These are phyloP conservation scores for Lasioglossum morio DNA, from an alignment of 2,888 invertebrate species.

Conservation along the genomic window DNA sequence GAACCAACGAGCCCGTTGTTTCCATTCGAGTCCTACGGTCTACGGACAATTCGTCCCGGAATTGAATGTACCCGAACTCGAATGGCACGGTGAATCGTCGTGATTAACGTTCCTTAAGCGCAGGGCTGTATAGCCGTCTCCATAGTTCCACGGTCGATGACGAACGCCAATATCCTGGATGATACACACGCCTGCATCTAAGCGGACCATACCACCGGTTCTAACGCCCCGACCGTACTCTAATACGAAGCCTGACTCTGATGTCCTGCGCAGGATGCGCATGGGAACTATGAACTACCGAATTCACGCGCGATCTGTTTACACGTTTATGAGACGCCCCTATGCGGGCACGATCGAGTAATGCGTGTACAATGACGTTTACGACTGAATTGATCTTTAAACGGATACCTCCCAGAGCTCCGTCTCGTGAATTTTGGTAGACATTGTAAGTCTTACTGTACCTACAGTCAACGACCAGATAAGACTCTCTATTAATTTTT, in stretches of 20 bases:
- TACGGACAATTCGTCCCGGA: conserved; percentile 53
- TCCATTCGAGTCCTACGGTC: conserved; percentile 45
- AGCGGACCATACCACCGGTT: conserved; percentile 25
- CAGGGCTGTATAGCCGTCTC: not conserved
- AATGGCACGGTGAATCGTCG: conserved; percentile 60
- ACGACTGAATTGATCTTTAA: conserved; percentile 24
- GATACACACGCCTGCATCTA: conserved; percentile 49
- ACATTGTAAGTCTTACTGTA: not conserved
- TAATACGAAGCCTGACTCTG: conserved; percentile 31
- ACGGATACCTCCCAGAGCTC: not conserved
- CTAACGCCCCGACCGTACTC: conserved; percentile 37
- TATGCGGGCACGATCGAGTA: conserved; percentile 13
- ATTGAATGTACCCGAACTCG: conserved; percentile 57
- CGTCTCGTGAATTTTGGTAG: not conserved
- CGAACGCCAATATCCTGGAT: conserved; percentile 50
- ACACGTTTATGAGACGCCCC: conserved; percentile 12
- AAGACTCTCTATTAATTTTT: not conserved
- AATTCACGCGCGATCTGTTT: conserved; percentile 48
- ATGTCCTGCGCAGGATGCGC: conserved; percentile 12
- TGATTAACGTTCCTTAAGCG: conserved; percentile 69
- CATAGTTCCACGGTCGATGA: conserved; percentile 36
- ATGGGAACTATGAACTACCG: conserved; percentile 6
- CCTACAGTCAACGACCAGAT: not conserved
- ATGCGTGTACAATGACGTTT: not conserved
- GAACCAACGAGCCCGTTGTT: conserved; percentile 48